Conservation (phyloP, 2,797 vertebrate species). For the Acanthurus tractus region DNA sequence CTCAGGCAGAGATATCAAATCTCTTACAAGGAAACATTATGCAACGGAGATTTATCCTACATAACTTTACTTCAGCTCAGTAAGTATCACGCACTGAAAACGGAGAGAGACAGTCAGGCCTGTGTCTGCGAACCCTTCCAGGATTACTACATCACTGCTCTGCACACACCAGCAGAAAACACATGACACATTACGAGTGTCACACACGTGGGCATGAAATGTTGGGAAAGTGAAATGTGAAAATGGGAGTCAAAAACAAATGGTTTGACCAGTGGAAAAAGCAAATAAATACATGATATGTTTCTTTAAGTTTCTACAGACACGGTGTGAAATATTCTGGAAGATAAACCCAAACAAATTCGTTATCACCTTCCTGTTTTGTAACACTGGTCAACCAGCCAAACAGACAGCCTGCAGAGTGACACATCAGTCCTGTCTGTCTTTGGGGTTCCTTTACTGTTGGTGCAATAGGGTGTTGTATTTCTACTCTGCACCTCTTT, state of each 20-base stretch:
- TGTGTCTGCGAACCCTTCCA: neutral
- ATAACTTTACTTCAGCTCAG: constrained; percentile 16
- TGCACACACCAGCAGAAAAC: constrained; percentile 54
- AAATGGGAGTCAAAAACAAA: constrained; percentile 14
- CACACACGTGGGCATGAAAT: constrained; percentile 53
- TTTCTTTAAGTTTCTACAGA: constrained; percentile 8
- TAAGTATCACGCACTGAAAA: constrained; percentile 17
- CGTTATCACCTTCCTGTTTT: neutral
- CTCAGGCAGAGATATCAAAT: constrained; percentile 25
- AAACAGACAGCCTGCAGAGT: constrained; percentile 13
- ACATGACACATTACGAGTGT: constrained; percentile 11
- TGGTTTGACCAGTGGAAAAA: neutral
- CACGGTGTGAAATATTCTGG: neutral
- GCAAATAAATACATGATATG: neutral
- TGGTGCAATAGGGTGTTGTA: constrained; percentile 50
- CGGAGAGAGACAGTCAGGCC: constrained; percentile 27
- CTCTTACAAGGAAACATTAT: constrained; percentile 21
- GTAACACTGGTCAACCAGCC: neutral
- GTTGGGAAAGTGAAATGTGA: constrained; percentile 39
- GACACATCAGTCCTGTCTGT: constrained; percentile 47
- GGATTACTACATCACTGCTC: constrained; percentile 8
- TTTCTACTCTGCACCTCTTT: constrained; percentile 66
- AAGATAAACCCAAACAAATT: neutral
- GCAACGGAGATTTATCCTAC: constrained; percentile 19
- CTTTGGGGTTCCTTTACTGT: constrained; percentile 43